These are phyloP conservation scores for Zoroaster sp. DNA, from an alignment of 53 echinoderm and acorn worm species.

Conservation along the genomic window DNA sequence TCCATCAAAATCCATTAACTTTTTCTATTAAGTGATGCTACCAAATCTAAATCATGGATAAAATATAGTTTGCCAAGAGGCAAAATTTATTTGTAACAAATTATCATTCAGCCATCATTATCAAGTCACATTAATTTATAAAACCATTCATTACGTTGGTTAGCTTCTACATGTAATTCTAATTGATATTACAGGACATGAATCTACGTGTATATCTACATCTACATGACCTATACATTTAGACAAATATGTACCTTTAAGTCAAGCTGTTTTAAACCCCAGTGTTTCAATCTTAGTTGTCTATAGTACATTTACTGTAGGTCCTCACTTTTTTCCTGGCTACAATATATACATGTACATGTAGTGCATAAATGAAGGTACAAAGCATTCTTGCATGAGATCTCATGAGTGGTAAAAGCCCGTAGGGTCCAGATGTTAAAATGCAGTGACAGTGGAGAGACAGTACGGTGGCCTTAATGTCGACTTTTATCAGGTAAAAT, in stretches of 20 bases:
- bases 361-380: conserved; percentile 59
- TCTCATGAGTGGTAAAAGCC: conserved; percentile 47
- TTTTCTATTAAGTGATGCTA: neutral
- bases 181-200: too few species aligned
- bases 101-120: neutral
- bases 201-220: too few species aligned
- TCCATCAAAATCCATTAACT: conserved; percentile 30
- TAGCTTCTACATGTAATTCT: too few species aligned
- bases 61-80: conserved; percentile 15
- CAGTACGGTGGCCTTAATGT: conserved; percentile 54
- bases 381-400: conserved; percentile 68
- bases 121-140: neutral
- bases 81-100: neutral
- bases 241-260: too few species aligned
- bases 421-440: conserved; percentile 61
- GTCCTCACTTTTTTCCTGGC: neutral
- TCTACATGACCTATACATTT: too few species aligned
- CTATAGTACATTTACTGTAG: neutral
- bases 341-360: neutral
- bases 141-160: neutral
- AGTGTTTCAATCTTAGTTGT: too few species aligned
- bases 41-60: conserved; percentile 2
- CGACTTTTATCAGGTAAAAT: conserved; percentile 62
- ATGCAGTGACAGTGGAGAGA: conserved; percentile 56
- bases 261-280: too few species aligned